phyloP scores from a whole-genome alignment of 1,140 invertebrate species.

The Delia radicum region DNA sequence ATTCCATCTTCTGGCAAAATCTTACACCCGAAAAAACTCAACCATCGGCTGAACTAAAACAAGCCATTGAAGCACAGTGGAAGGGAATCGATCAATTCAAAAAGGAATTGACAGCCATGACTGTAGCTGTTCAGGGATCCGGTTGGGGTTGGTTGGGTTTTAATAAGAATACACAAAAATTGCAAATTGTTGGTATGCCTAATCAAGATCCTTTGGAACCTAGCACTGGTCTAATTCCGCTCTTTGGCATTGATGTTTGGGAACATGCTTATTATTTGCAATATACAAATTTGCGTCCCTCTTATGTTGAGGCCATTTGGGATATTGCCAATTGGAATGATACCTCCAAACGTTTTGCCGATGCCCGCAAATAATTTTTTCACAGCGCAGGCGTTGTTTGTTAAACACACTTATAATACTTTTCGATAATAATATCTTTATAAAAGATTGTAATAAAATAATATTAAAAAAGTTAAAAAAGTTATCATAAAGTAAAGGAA shows the following conservation, averaged over 20 bases:
- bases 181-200: constrained; percentile 86
- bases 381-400: constrained; percentile 12
- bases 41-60: constrained; percentile 67
- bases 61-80: constrained; percentile 74
- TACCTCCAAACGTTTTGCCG: constrained; percentile 77
- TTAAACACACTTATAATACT: too few relatives aligned
- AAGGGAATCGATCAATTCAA: constrained; percentile 87
- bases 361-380: constrained; percentile 56
- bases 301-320: constrained; percentile 98
- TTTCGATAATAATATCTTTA: too few relatives aligned
- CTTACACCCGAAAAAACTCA: constrained; percentile 81
- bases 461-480: too few relatives aligned
- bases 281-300: constrained; percentile 97
- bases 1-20: constrained; percentile 98
- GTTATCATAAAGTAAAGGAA: too few relatives aligned
- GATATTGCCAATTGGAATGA: constrained; percentile 98
- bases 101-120: constrained; percentile 72
- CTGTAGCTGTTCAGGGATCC: constrained; percentile 93
- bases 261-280: constrained; percentile 99
- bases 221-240: constrained; percentile 87
- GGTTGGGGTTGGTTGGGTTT: constrained; percentile 99
- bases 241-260: constrained; percentile 99
- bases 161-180: constrained; percentile 71
- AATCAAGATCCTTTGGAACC: constrained; percentile 97
- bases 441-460: too few relatives aligned